Percentiles rank a stretch among this genome's conserved stretches.
Conservation (phyloP, 92 coral and sea anemone genomes). For the Heliopora coerulea region DNA sequence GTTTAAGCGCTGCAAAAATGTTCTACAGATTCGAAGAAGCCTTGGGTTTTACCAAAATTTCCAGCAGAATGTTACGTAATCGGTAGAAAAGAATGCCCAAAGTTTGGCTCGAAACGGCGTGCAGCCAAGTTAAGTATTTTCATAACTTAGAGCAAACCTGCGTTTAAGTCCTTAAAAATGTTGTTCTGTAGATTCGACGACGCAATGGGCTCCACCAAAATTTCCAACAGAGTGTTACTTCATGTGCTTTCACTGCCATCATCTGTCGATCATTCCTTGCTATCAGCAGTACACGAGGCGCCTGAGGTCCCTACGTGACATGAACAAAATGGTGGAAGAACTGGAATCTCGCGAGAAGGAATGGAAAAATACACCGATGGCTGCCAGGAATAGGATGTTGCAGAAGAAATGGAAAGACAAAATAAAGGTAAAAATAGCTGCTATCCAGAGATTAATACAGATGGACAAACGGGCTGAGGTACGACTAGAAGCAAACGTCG, state of each 20-base stretch:
- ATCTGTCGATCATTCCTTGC: constrained; percentile 78
- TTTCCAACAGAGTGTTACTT: constrained; percentile 98
- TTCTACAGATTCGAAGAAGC: no score
- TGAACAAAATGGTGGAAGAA: constrained; percentile 86
- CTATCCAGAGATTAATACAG: no score
- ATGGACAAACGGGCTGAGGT: no score
- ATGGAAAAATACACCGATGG: constrained; percentile 92
- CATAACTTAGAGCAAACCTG: no score
- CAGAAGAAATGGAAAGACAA: constrained; percentile 91
- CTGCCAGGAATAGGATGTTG: constrained; percentile 77
- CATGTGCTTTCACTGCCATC: constrained; percentile 89
- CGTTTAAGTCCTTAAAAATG: no score
- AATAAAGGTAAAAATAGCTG: constrained; percentile 73
- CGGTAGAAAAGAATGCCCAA: no score
- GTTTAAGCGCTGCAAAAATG: no score
- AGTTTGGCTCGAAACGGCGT: no score
- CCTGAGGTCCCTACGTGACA: constrained; percentile 79
- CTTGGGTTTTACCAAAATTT: no score
- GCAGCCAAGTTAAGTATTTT: no score
- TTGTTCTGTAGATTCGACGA: constrained; percentile 38
- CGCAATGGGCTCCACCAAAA: constrained; percentile 71
- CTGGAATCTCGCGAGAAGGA: constrained; percentile 88
- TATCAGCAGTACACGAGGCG: constrained; percentile 79
- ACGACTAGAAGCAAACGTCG: no score
- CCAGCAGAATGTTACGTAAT: no score